Conservation (phyloP, 2,797 vertebrate species). For the Tenualosa thibaudeaui region DNA sequence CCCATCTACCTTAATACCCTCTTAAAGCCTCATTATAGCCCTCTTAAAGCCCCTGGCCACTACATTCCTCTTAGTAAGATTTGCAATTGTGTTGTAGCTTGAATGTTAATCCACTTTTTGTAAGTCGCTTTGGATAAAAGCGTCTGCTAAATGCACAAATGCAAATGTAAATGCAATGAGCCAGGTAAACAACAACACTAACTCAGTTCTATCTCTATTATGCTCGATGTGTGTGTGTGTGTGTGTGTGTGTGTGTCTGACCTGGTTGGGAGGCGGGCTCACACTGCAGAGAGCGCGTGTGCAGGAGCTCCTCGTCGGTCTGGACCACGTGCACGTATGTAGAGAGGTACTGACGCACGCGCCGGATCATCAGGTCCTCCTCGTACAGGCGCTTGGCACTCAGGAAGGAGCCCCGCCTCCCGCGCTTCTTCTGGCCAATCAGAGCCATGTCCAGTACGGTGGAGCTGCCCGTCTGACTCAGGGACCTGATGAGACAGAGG, state of each 20-base stretch:
- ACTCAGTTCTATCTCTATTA: background rate
- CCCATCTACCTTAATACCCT: too few species aligned
- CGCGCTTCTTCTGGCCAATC: constrained; percentile 91
- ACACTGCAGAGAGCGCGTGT: constrained; percentile 89
- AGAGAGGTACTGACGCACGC: constrained; percentile 95
- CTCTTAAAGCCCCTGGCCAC: too few species aligned
- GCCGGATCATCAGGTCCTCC: constrained; percentile 96
- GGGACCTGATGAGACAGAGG: constrained; percentile 76
- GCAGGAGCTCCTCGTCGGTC: constrained; percentile 92
- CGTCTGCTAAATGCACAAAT: too few species aligned
- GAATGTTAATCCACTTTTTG: too few species aligned
- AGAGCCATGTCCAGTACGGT: constrained; percentile 91
- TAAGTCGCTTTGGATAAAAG: too few species aligned
- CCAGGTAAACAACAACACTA: background rate
- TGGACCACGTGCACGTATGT: constrained; percentile 81
- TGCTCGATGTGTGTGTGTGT: background rate
- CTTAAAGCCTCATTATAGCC: too few species aligned
- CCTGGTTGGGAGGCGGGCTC: constrained; percentile 91
- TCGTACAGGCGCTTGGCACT: constrained; percentile 99
- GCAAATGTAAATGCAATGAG: too few species aligned
- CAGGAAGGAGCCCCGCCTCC: constrained; percentile 96
- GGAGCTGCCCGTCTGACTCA: constrained; percentile 97
- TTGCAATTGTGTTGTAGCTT: too few species aligned
- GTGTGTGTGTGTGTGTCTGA: constrained; percentile 71
- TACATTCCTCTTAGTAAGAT: too few species aligned